Percentiles rank a stretch among this genome's conserved stretches.
Conservation (phyloP, 2,888 invertebrate genomes). For the Agriopis aurantiaria region DNA sequence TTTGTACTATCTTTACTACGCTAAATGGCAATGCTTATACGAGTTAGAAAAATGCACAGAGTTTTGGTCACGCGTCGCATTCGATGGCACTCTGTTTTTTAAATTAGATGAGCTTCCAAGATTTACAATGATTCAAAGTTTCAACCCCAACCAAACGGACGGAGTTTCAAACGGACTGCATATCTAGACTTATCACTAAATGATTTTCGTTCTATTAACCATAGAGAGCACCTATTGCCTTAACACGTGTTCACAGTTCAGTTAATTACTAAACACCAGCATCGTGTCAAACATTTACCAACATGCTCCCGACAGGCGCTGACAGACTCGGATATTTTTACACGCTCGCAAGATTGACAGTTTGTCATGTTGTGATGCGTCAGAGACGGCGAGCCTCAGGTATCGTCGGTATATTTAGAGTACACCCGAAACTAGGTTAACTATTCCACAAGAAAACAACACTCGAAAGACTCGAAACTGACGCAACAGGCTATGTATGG, state of each 20-base stretch:
- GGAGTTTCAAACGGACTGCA: no score
- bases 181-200: no score
- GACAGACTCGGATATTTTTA: slow-evolving; percentile 27
- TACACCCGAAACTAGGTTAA: slow-evolving; percentile 79
- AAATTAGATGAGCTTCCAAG: no score
- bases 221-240: neutral
- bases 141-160: no score
- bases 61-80: no score
- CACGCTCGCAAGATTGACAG: slow-evolving; percentile 51
- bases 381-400: slow-evolving; percentile 65
- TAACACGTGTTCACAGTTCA: slow-evolving; percentile 1
- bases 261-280: slow-evolving; percentile 4
- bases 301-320: slow-evolving; percentile 18
- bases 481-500: slow-evolving; percentile 66
- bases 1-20: no score
- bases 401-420: slow-evolving; percentile 69
- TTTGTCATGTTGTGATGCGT: slow-evolving; percentile 53
- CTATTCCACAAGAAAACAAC: slow-evolving; percentile 79
- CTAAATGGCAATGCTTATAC: no score
- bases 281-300: slow-evolving; percentile 19
- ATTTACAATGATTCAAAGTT: no score
- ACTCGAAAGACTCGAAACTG: slow-evolving; percentile 61
- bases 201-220: neutral
- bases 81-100: no score
- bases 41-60: no score